Conservation (phyloP, 2,797 vertebrate genomes). For the Pempheris klunzingeri region DNA sequence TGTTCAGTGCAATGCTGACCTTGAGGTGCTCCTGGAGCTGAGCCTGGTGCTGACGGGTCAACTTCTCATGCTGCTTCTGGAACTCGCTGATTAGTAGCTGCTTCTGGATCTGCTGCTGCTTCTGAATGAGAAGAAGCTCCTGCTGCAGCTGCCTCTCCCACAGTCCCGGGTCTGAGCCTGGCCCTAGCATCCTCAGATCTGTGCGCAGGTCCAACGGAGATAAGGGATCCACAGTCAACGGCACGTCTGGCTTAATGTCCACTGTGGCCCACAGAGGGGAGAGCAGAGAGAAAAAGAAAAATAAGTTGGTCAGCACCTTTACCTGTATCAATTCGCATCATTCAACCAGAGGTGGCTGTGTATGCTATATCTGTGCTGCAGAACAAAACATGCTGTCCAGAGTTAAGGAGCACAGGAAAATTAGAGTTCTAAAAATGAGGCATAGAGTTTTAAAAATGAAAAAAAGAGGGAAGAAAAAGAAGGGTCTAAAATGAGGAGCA, state of each 20-base stretch:
- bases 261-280: slow-evolving; percentile 76
- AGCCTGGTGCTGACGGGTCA: slow-evolving; percentile 98
- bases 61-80: slow-evolving; percentile 98
- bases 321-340: slow-evolving; percentile 12
- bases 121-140: slow-evolving; percentile 96
- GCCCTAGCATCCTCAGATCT: slow-evolving; percentile 95
- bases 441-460: not conserved
- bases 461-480: slow-evolving; percentile 17
- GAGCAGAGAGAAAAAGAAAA: slow-evolving; percentile 13
- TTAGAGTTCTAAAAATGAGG: not conserved
- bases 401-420: slow-evolving; percentile 3
- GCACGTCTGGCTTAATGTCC: slow-evolving; percentile 93
- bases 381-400: not conserved
- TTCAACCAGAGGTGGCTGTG: not conserved
- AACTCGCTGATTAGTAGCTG: slow-evolving; percentile 98
- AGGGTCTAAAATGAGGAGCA: slow-evolving; percentile 28
- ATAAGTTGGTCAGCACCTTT: slow-evolving; percentile 22
- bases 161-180: slow-evolving; percentile 91
- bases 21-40: slow-evolving; percentile 99
- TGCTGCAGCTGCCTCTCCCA: slow-evolving; percentile 97
- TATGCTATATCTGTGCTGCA: not conserved
- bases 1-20: slow-evolving; percentile 83
- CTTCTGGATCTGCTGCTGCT: slow-evolving; percentile 99
- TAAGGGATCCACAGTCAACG: slow-evolving; percentile 89
- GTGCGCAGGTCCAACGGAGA: slow-evolving; percentile 95